Evolutionary conservation across 1,140 invertebrate species (phyloP).

Genomic region (Contarinia nasturtii): DNA sequence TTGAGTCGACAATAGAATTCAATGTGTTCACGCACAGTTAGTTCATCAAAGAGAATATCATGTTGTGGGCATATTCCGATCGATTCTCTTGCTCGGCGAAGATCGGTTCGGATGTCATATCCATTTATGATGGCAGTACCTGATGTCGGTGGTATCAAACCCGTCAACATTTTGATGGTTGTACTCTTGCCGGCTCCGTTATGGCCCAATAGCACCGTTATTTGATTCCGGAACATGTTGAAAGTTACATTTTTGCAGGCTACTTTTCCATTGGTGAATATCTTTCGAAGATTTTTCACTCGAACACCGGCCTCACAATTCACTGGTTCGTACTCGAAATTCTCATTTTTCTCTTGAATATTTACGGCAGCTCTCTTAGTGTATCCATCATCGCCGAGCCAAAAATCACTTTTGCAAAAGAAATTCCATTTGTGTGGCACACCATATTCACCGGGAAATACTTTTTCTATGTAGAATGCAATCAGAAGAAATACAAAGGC

Average conservation of each 20-base stretch:
- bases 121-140: conserved; percentile 53
- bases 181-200: conserved; percentile 35
- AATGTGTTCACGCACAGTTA: conserved; percentile 75
- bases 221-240: conserved; percentile 38
- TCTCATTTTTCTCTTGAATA: conserved; percentile 7
- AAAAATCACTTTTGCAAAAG: conserved; percentile 12
- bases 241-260: conserved; percentile 44
- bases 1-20: conserved; percentile 58
- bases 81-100: conserved; percentile 33
- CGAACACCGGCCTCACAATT: conserved; percentile 36
- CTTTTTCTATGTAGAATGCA: conserved; percentile 45
- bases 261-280: conserved; percentile 31
- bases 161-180: conserved; percentile 51
- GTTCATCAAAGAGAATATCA: conserved; percentile 58
- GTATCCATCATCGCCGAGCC: neutral
- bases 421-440: conserved; percentile 50
- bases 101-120: conserved; percentile 39
- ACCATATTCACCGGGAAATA: conserved; percentile 45
- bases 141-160: conserved; percentile 45
- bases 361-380: neutral
- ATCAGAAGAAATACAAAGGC: conserved; percentile 38
- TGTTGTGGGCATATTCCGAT: conserved; percentile 80
- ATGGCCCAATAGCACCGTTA: conserved; percentile 25
- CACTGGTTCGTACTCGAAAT: conserved; percentile 35
- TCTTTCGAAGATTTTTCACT: conserved; percentile 40